Evolutionary conservation across 2,888 invertebrate genomes (phyloP).

Genomic region (Phorcus lineatus): DNA sequence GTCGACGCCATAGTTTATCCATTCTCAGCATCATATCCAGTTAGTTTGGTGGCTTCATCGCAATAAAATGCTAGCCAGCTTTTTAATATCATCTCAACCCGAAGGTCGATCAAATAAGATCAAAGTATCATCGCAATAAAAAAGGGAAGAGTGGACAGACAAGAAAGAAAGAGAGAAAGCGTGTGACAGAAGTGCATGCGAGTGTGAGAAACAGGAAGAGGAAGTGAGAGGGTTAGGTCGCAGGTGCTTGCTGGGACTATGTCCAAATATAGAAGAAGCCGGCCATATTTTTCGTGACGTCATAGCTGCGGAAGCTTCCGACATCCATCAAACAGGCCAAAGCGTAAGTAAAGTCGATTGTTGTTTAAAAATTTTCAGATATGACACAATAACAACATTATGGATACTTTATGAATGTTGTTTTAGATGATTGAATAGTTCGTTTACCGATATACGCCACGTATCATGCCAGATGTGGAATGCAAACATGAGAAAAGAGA

Average conservation of each 20-base stretch:
- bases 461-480: too few relatives aligned
- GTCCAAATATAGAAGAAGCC: conserved; percentile 35
- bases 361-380: neutral
- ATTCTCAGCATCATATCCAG: conserved; percentile 45
- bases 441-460: too few relatives aligned
- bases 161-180: neutral
- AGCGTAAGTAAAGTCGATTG: neutral
- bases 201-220: neutral
- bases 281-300: conserved; percentile 29
- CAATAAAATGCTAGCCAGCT: conserved; percentile 33
- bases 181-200: conserved; percentile 14
- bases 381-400: neutral
- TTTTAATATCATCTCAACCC: conserved; percentile 45
- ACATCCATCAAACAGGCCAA: conserved; percentile 18
- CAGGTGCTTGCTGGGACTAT: conserved; percentile 33
- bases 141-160: neutral
- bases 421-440: too few relatives aligned
- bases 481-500: too few relatives aligned
- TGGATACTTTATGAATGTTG: neutral
- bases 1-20: conserved; percentile 39
- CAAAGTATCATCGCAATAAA: conserved; percentile 32
- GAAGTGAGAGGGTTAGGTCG: conserved; percentile 20
- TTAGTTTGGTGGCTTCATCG: conserved; percentile 37
- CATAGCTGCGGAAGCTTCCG: conserved; percentile 32
- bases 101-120: conserved; percentile 46